phyloP scores from a whole-genome alignment of 2,888 invertebrate genomes.

The Himalopsyche tibetana region DNA sequence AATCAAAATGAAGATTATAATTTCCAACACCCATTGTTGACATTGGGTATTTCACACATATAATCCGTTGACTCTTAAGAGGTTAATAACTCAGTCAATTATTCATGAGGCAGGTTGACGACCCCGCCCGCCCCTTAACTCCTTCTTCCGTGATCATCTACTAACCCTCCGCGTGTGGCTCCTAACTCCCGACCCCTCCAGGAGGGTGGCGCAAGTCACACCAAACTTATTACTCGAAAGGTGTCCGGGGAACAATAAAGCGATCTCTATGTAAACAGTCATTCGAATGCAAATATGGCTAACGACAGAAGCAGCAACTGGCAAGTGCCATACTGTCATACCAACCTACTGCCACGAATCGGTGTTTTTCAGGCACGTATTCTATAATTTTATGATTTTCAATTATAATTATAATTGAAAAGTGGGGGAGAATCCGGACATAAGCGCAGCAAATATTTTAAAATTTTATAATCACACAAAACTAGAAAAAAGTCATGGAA shows the following conservation, averaged over 20 bases:
- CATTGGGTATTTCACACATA: neutral
- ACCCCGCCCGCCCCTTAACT: conserved; percentile 45
- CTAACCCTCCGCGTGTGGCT: neutral
- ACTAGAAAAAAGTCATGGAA: too few species aligned
- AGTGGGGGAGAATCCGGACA: too few species aligned
- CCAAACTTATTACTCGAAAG: conserved; percentile 63
- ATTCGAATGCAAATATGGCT: conserved; percentile 64
- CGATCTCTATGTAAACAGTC: conserved; percentile 65
- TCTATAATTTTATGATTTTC: too few species aligned
- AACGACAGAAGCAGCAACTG: conserved; percentile 53
- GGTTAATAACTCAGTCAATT: conserved; percentile 54
- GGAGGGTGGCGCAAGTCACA: conserved; percentile 59
- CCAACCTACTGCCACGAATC: conserved; percentile 10
- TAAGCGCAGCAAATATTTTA: too few species aligned
- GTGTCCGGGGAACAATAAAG: conserved; percentile 62
- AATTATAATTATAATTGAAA: too few species aligned
- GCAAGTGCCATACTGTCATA: conserved; percentile 18
- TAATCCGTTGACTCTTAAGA: conserved; percentile 2
- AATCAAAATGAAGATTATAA: neutral
- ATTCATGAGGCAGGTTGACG: conserved; percentile 60
- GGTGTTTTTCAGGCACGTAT: neutral
- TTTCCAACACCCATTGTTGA: neutral
- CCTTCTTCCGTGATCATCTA: conserved; percentile 46
- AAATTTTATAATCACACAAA: too few species aligned
- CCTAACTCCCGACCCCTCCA: conserved; percentile 39